Evolutionary conservation across 2,888 invertebrate genomes (phyloP), one percentile per base, ranked within the genome.

Genomic region (Eupeodes luniger): DNA sequence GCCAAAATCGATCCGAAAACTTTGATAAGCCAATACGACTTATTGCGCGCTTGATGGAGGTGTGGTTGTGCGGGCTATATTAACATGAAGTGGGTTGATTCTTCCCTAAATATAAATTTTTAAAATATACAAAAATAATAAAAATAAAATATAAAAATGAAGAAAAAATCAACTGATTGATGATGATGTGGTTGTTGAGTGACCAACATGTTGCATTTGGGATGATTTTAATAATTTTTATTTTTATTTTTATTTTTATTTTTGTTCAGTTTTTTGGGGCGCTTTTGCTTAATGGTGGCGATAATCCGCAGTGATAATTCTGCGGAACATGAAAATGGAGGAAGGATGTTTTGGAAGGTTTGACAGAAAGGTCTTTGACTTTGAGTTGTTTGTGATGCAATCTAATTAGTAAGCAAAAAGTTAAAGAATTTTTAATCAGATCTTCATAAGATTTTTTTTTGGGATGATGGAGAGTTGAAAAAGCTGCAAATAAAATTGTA

Each of bases 1-100:
- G 88, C 88, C 88, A 88, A 88, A 88, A 88, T 88, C 78, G 88
- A 88, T 88, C 88, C 88, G 85, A 81, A 81, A 81, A 72, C 81
- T 77, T 57, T 81, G 88, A 88, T 88, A 88, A 85, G 88, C 67
- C 74, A 57, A 81, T 59, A 85, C 74, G 78, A 88, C 88, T 85
- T 85, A 85, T 88, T 85, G 80, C 84, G 74, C 67, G 51, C 53
- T 19, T 9, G 67, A 67, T 53, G 69, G 74, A 81, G 80, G 87
- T 84, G 80, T 80, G 72, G 78, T 72, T 34, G 51, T 51, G 47
- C 49, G 69, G 72, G 62, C 72, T 64, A 77, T 77, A 77, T 77
- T 69, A 51, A 88, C 85, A 88, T 78, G 77, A 81, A 85, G 85
- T 88, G 85, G 85, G 88, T 62, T 55, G 88, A 66, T 74, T 85